Evolutionary conservation across 2,113 vertebrate species (phyloP).

Genomic region (Gobiocypris rarus): DNA sequence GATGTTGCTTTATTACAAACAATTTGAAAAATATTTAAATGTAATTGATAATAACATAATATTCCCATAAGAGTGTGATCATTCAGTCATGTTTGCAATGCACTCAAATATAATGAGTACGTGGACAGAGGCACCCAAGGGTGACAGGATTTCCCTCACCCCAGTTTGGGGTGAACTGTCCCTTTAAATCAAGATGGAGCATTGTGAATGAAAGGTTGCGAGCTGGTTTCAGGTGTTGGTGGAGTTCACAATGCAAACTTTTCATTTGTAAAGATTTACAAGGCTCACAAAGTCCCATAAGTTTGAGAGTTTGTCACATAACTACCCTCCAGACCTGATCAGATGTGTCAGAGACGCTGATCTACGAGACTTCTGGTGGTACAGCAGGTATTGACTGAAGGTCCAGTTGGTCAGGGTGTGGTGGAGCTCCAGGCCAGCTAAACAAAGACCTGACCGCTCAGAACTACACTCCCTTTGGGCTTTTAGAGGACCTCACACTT

Average conservation of each 20-base stretch:
- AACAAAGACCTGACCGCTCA: background rate
- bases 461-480: background rate
- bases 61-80: no score
- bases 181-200: no score
- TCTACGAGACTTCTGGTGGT: no score
- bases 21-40: no score
- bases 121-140: no score
- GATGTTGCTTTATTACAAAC: no score
- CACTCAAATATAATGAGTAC: no score
- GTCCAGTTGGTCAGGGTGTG: conserved; percentile 1
- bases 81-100: no score
- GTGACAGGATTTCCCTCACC: no score
- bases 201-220: background rate
- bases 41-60: no score
- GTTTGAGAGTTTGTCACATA: conserved; percentile 35
- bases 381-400: background rate
- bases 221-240: background rate
- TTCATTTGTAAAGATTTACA: background rate
- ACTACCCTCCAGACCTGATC: conserved; percentile 1
- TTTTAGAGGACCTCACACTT: background rate
- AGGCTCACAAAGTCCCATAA: background rate
- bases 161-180: no score
- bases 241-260: background rate
- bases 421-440: background rate
- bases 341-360: background rate